phyloP scores from a whole-genome alignment of 2,797 vertebrate genomes.

The Chaunax sp. region DNA sequence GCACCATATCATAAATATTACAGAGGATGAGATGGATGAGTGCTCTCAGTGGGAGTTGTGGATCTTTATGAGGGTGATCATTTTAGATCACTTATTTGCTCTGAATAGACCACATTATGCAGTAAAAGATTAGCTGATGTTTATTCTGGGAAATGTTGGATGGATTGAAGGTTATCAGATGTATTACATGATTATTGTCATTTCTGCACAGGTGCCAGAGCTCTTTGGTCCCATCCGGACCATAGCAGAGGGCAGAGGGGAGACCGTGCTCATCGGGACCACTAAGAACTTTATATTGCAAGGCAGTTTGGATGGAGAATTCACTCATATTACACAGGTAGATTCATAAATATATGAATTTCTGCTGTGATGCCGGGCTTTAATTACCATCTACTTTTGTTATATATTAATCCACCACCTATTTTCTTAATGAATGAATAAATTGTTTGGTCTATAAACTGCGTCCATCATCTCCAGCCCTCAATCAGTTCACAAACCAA shows the following conservation, averaged over 20 bases:
- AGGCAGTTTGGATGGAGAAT: conserved; percentile 91
- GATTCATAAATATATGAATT: not conserved
- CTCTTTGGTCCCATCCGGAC: conserved; percentile 95
- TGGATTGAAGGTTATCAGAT: conserved; percentile 18
- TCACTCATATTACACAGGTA: conserved; percentile 95
- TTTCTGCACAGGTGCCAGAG: conserved; percentile 90
- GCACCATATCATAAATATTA: conserved; percentile 56
- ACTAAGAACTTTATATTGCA: conserved; percentile 95
- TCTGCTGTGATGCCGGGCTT: no score
- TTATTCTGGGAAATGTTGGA: not conserved
- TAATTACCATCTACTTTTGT: not conserved
- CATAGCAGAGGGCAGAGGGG: conserved; percentile 93
- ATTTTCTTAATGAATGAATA: not conserved
- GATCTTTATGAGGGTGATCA: conserved; percentile 25
- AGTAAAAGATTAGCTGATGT: conserved; percentile 1
- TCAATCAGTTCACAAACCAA: conserved; percentile 3
- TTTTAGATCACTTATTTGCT: conserved; percentile 25
- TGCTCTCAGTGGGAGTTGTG: conserved; percentile 29
- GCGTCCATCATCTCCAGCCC: not conserved
- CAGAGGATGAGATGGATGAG: conserved; percentile 30
- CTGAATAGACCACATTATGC: conserved; percentile 12
- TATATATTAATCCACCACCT: not conserved
- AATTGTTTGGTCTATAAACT: not conserved
- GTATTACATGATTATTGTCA: not conserved
- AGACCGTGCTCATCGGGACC: conserved; percentile 93